phyloP scores from a whole-genome alignment of 2,888 invertebrate species.

The Pycnomerus fuliginosus region DNA sequence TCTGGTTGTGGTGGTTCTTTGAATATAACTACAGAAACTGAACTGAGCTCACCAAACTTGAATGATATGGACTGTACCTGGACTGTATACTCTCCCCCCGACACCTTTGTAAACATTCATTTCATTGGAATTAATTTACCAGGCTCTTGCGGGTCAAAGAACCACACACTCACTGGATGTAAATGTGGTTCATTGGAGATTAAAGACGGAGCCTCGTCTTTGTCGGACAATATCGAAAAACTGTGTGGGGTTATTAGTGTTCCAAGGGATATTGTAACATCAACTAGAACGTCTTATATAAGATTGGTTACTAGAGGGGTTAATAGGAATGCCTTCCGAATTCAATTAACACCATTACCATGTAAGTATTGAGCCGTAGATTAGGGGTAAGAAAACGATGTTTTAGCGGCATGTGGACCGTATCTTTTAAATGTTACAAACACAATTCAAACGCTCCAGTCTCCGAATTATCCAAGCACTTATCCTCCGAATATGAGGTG shows the following conservation, averaged over 20 bases:
- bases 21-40: constrained; percentile 53
- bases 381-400: too few relatives aligned
- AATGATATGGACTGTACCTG: constrained; percentile 74
- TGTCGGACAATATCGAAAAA: constrained; percentile 63
- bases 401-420: constrained; percentile 61
- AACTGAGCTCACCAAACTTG: constrained; percentile 50
- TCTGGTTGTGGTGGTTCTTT: constrained; percentile 71
- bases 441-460: constrained; percentile 52
- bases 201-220: constrained; percentile 68
- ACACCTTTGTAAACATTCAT: constrained; percentile 63
- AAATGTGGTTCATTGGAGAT: constrained; percentile 72
- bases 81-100: constrained; percentile 61
- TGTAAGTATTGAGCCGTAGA: too few relatives aligned
- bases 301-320: constrained; percentile 57
- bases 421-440: constrained; percentile 50
- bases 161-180: constrained; percentile 53
- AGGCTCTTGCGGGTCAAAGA: constrained; percentile 51
- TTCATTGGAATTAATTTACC: constrained; percentile 59
- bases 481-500: constrained; percentile 62
- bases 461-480: constrained; percentile 61
- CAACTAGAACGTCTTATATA: constrained; percentile 63
- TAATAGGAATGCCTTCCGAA: constrained; percentile 65
- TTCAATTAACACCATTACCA: constrained; percentile 56
- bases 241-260: constrained; percentile 59
- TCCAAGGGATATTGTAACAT: constrained; percentile 55